Conservation (phyloP, 2,888 invertebrate species). For the Zhuqinia jingwanae region DNA sequence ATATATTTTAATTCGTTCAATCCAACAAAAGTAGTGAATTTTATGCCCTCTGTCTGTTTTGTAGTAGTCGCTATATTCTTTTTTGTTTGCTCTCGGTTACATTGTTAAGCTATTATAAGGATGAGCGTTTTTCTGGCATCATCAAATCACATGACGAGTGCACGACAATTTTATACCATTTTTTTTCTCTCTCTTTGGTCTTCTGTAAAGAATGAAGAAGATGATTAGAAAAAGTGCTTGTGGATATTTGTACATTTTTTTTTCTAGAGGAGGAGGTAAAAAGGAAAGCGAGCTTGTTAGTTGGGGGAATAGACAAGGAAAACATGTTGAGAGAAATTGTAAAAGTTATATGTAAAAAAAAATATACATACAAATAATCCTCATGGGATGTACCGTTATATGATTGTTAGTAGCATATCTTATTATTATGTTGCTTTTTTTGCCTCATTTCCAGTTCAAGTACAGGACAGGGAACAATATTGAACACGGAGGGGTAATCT, state of each 20-base stretch:
- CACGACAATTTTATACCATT: conserved; percentile 17
- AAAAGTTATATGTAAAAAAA: conserved; percentile 32
- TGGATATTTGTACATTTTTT: conserved; percentile 55
- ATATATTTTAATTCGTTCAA: conserved; percentile 57
- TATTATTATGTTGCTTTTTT: background rate
- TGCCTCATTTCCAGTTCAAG: conserved; percentile 46
- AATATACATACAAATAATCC: conserved; percentile 26
- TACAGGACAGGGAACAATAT: conserved; percentile 54
- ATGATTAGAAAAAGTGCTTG: conserved; percentile 69
- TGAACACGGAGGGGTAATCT: conserved; percentile 47
- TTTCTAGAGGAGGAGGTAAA: background rate
- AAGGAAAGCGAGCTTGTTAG: conserved; percentile 24
- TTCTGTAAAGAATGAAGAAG: background rate
- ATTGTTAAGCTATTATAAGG: no score
- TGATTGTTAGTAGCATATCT: background rate
- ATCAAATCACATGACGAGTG: conserved; percentile 43
- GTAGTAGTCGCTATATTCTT: no score
- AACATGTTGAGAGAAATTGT: no score
- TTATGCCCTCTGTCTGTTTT: conserved; percentile 13
- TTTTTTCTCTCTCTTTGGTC: background rate
- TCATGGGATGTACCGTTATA: conserved; percentile 45
- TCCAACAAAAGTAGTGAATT: conserved; percentile 12
- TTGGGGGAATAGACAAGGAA: conserved; percentile 14
- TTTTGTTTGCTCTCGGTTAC: background rate
- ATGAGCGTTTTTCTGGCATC: no score